A percentile compares a stretch with the other conserved stretches of the same genome.
These are phyloP conservation scores for Ovis canadensis DNA, from an alignment of 2,113 vertebrate species.

Conservation along the genomic window DNA sequence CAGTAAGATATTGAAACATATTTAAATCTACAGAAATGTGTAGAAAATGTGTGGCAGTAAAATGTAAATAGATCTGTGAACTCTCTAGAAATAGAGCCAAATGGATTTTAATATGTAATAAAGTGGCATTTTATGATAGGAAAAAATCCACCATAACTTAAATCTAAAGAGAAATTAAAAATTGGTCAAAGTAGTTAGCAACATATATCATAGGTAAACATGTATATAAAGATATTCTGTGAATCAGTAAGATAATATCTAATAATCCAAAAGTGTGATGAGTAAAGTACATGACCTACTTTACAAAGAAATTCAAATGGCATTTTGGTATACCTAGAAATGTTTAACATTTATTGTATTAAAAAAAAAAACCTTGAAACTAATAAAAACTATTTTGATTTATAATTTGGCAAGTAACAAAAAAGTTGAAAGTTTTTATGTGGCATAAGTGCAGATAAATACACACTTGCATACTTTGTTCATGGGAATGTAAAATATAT, in stretches of 20 bases:
- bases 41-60: background rate
- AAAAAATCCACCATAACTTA: background rate
- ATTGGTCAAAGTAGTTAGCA: background rate
- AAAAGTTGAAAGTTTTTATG: background rate
- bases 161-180: background rate
- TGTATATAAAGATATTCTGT: background rate
- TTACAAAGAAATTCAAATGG: background rate
- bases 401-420: background rate
- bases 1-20: background rate
- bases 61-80: background rate
- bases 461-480: background rate
- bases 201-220: background rate
- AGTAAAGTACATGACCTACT: background rate
- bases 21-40: background rate
- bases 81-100: background rate
- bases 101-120: background rate
- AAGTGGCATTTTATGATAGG: background rate
- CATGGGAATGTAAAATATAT: background rate
- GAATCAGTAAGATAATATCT: slow-evolving; percentile 14
- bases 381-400: background rate
- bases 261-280: background rate
- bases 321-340: background rate
- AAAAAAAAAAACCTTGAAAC: background rate
- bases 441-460: background rate
- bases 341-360: background rate